A percentile compares a stretch with the other conserved stretches of the same genome.
phyloP scores from a whole-genome alignment of 2,888 invertebrate species.

The Heliothis peltigera region DNA sequence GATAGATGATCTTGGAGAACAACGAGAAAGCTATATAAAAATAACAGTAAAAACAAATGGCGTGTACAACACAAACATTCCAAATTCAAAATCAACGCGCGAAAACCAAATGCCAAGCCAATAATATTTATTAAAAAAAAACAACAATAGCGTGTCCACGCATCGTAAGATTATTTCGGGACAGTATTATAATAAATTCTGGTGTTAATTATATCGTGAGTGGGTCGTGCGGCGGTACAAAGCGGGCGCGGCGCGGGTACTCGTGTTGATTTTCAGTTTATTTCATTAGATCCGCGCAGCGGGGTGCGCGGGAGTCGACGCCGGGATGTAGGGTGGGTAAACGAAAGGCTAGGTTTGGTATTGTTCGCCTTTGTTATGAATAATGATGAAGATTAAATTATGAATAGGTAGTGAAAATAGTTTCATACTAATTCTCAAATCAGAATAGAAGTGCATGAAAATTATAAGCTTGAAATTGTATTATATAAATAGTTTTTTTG shows the following conservation, averaged over 20 bases:
- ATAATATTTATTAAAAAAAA: conserved; percentile 63
- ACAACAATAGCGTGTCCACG: conserved; percentile 79
- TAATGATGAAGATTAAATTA: background rate
- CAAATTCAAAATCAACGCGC: conserved; percentile 51
- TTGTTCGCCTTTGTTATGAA: background rate
- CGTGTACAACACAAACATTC: conserved; percentile 45
- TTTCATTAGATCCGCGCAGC: conserved; percentile 89
- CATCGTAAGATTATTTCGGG: conserved; percentile 72
- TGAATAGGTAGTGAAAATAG: too few relatives aligned
- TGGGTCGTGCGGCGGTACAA: conserved; percentile 69
- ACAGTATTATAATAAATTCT: conserved; percentile 82
- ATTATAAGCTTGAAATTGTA: background rate
- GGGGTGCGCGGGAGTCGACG: conserved; percentile 80
- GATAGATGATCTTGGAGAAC: too few relatives aligned
- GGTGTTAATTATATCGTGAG: conserved; percentile 87
- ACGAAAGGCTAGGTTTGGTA: conserved; percentile 18
- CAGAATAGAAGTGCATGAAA: too few relatives aligned
- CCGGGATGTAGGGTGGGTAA: conserved; percentile 70
- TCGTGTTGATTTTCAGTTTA: conserved; percentile 90
- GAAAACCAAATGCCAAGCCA: conserved; percentile 62
- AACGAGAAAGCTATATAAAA: conserved; percentile 5
- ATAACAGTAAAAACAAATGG: conserved; percentile 25
- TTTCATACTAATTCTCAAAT: too few relatives aligned
- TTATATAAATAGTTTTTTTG: background rate
- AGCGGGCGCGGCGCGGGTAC: conserved; percentile 68